Base-by-base conservation (phyloP, 2,797 vertebrate species). In the Somateria mollissima region DNA sequence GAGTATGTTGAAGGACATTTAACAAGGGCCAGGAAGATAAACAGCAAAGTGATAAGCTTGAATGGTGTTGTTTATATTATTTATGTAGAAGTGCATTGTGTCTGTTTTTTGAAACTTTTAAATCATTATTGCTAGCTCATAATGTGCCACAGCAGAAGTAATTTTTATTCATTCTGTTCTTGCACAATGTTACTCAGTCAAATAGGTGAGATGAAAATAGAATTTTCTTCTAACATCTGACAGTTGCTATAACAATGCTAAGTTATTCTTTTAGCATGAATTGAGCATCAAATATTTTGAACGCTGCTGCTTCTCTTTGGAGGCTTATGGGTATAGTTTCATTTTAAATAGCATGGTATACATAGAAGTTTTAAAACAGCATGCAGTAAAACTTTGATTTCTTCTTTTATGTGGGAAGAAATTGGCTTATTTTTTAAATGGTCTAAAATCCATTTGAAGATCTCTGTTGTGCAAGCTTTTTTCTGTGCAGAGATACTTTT, bases 261-360 rank as follows among this genome's bases (percentile, higher is more conserved):
- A 81, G 16, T 77, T 83, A 80, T 61, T 95, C 49, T 89, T 81
- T 60, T 56, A 84, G 54, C 37, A 15, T 84, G 15, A 84, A 57
- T 67, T 86, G 43, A 80, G 67, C 56, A 80, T 90, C 58, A 79
- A 8, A 51, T 92, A 74, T 86, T 93, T 79, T 84, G n/a, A 90
- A 77, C 30, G 43, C 54, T 87, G 39, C 83, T 85, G 34, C 49
- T 93, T 86, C 45, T 92, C 80, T 89, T 88, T 81, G 70, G 62
- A 90, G 39, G 58, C 74, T 51, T 81, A 11, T 67, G 24, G 21
- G 17, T 64, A 57, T 64, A 69, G 54, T 53, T 93, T 84, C 58
- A 60, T 92, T 89, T 94, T 71, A 78, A 90, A 93, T 75, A 57
- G 13, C 14, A 34, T 73, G 13, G 14, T 71, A 58, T 74, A 51